These are phyloP conservation scores for Microctenopoma steveboyesi DNA, from an alignment of 2,797 vertebrate genomes.

Conservation along the genomic window DNA sequence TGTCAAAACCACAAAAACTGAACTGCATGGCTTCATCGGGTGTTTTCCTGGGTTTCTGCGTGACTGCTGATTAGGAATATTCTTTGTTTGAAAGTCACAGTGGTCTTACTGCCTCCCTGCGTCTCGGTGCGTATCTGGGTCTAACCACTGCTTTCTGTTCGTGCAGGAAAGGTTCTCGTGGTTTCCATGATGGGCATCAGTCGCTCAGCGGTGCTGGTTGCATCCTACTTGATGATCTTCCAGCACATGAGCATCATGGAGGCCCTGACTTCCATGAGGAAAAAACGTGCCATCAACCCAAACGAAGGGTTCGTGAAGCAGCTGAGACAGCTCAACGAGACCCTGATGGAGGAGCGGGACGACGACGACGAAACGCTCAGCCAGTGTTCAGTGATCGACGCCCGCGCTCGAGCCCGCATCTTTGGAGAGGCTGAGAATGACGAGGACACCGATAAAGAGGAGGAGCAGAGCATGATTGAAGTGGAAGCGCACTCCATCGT, in stretches of 20 bases:
- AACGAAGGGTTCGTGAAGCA: constrained; percentile 97
- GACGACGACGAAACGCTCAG: constrained; percentile 83
- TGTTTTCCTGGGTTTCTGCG: no score
- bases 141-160: neutral
- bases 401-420: constrained; percentile 70
- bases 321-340: constrained; percentile 92
- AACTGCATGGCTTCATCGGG: no score
- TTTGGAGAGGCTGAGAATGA: constrained; percentile 37
- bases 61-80: no score
- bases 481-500: constrained; percentile 88
- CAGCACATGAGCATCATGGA: constrained; percentile 94
- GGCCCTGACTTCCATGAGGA: constrained; percentile 89
- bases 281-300: constrained; percentile 91
- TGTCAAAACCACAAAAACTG: no score
- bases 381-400: constrained; percentile 85
- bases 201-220: constrained; percentile 91
- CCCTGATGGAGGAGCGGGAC: constrained; percentile 90
- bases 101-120: no score
- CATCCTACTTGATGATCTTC: constrained; percentile 97
- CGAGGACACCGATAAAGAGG: constrained; percentile 60
- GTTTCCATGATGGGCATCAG: constrained; percentile 98
- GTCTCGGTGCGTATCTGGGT: no score
- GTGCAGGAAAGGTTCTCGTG: constrained; percentile 92
- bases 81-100: no score
- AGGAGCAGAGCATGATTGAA: constrained; percentile 82